A percentile compares a stretch with the other conserved stretches of the same genome.
These are phyloP conservation scores for Mus spicilegus DNA, from an alignment of 2,113 vertebrate genomes.

Conservation along the genomic window DNA sequence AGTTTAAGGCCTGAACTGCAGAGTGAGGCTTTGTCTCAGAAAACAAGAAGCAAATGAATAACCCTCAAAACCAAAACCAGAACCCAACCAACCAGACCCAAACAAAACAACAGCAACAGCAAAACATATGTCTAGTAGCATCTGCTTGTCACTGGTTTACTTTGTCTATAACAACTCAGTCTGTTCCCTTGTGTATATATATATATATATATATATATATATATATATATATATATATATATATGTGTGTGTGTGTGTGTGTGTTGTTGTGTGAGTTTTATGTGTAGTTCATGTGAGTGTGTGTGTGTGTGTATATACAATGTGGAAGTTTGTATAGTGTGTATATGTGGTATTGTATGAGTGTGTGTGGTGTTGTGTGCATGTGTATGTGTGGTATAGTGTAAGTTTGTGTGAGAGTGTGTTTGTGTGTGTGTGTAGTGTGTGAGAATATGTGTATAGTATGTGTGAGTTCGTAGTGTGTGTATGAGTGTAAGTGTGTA, in stretches of 20 bases:
- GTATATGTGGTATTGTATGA: not conserved
- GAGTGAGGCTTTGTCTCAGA: not conserved
- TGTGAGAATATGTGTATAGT: not conserved
- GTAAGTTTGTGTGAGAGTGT: not conserved
- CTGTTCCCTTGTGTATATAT: not conserved
- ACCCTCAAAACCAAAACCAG: not conserved
- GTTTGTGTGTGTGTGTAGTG: no score
- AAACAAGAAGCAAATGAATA: no score
- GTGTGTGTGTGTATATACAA: not conserved
- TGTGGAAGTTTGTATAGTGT: not conserved
- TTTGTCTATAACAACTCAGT: not conserved
- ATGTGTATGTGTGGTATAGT: not conserved
- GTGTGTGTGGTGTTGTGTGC: not conserved
- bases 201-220: no score
- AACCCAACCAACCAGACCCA: not conserved
- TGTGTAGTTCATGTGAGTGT: not conserved
- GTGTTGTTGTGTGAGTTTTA: not conserved
- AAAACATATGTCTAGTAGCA: not conserved
- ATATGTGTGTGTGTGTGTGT: not conserved
- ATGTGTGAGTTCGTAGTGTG: no score
- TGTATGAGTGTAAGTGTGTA: not conserved
- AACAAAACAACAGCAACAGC: not conserved
- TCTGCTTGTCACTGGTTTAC: not conserved
- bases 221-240: no score
- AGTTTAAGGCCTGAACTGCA: not conserved